Evolutionary conservation across 1,140 invertebrate species (phyloP).

Genomic region (Listronotus oregonensis): DNA sequence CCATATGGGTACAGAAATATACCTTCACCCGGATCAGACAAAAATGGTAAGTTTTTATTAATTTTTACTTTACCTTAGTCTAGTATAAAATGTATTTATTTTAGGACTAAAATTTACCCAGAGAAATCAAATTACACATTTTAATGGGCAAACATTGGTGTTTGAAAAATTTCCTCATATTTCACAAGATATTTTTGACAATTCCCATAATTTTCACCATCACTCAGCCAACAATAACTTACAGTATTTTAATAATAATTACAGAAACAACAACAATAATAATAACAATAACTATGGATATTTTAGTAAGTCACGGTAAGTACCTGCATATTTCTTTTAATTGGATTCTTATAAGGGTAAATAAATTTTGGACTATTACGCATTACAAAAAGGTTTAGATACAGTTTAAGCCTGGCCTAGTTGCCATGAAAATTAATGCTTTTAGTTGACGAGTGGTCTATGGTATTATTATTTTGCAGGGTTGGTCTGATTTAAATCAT

Average conservation of each 20-base stretch:
- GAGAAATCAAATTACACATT: conserved; percentile 7
- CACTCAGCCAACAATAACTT: conserved; percentile 4
- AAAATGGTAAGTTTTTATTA: neutral
- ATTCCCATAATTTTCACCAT: conserved; percentile 13
- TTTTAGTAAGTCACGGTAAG: conserved; percentile 4
- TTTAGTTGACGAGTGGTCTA: no score
- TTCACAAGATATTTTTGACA: conserved; percentile 10
- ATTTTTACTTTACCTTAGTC: no score
- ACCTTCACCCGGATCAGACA: conserved; percentile 11
- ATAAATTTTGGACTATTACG: neutral
- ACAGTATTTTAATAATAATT: conserved; percentile 15
- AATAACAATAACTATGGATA: conserved; percentile 14
- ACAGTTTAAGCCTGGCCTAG: neutral
- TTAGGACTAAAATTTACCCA: conserved; percentile 10
- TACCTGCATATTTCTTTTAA: neutral
- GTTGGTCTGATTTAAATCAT: no score
- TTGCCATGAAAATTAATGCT: no score
- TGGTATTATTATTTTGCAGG: no score
- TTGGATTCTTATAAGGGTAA: neutral
- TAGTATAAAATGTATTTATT: neutral
- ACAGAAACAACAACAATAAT: conserved; percentile 21
- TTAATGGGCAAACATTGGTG: conserved; percentile 13
- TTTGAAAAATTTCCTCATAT: conserved; percentile 18
- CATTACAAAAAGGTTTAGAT: no score
- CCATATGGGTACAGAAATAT: conserved; percentile 20